Conservation (phyloP, 1,140 invertebrate species). For the Magallana ariakensis region DNA sequence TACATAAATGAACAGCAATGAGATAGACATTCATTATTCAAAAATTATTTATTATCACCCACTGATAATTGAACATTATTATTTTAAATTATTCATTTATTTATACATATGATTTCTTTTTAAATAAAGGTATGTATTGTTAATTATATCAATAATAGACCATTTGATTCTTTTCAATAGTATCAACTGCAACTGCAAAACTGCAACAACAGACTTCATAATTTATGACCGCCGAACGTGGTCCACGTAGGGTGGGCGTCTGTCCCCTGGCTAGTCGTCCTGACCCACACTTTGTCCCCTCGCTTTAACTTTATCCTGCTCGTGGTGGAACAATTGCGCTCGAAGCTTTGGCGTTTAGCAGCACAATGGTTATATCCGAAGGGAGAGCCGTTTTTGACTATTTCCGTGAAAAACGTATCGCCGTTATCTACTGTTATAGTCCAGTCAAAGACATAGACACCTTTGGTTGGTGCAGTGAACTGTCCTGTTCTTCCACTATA, state of each 20-base stretch:
- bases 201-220: background rate
- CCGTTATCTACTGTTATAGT: background rate
- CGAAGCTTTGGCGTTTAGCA: background rate
- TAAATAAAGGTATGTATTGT: too few relatives aligned
- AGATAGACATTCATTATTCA: too few relatives aligned
- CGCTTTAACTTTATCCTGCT: background rate
- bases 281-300: background rate
- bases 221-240: background rate
- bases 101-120: too few relatives aligned
- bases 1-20: too few relatives aligned
- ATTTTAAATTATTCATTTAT: too few relatives aligned
- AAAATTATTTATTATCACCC: too few relatives aligned
- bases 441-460: slow-evolving; percentile 25
- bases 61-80: too few relatives aligned
- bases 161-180: too few relatives aligned
- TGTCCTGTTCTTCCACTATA: background rate
- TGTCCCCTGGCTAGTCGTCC: background rate
- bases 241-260: background rate
- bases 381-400: slow-evolving; percentile 2
- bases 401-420: background rate
- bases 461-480: background rate
- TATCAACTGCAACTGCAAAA: too few relatives aligned
- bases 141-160: too few relatives aligned
- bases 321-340: background rate
- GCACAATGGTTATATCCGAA: background rate